Base-by-base conservation (phyloP, 2,888 invertebrate species). In the Beris chalybata region DNA sequence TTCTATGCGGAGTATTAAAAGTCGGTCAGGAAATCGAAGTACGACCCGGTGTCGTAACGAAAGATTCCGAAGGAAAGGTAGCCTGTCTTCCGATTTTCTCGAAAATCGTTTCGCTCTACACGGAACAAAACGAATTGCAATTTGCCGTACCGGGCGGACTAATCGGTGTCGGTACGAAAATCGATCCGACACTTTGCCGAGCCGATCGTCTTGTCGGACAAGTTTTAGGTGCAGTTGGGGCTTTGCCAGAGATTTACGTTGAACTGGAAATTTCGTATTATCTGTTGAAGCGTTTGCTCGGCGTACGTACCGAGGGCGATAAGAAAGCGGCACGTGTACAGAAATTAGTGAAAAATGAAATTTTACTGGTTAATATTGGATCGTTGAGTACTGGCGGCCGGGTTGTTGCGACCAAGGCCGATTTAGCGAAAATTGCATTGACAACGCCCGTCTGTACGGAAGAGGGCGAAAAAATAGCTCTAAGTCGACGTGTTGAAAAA, bases 131-230 rank as follows among this genome's bases (percentile, higher is more conserved):
- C 82, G 97, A 94, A 80, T 85, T 99, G 66, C 96, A 97, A 81
- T 99, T 93, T 82, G 99, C 99, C 29, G 99, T 98, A 64, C 99
- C 99, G 66, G 99, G 99, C 71, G 99, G 99, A n/a, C 86, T 99
- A 59, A 99, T 99, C 76, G 99, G 97, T 78, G 98, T 99, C 30
- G 99, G 99, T 71, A 99, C 98, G 4, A 95, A 95, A 83, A 99
- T 99, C 76, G 99, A 99, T 80, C 99, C 99, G 2, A 99, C 98
- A 1, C 85, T 99, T 57, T 99, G 99, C 79, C 88, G 99, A 76
- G 99, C 98, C 69, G 99, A 99, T 85, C 89, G 98, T 76, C 87
- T 99, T 77, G 99, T 99, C 3, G 99, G 99, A 61, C 97, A 97
- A 83, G 93, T 95, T 67, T 84, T 97, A 61, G 99, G 99, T 13